Evolutionary conservation across 1,140 invertebrate species (phyloP).

Genomic region (Reticulitermes speratus): DNA sequence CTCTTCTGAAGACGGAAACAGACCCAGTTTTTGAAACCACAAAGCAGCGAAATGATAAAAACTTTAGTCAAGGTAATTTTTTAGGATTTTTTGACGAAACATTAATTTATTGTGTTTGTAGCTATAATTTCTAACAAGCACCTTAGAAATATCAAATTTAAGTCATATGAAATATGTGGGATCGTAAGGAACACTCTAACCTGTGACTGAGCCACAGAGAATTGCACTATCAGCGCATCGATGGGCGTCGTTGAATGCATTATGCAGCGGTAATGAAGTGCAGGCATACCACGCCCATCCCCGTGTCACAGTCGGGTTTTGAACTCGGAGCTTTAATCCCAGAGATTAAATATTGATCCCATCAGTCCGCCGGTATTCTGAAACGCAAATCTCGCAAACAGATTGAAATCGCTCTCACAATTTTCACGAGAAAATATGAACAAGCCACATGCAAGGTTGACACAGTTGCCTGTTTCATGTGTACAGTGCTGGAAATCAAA

Average conservation of each 20-base stretch:
- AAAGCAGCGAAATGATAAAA: too few relatives aligned
- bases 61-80: too few relatives aligned
- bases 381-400: neutral
- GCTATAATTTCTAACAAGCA: too few relatives aligned
- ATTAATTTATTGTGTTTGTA: too few relatives aligned
- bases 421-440: neutral
- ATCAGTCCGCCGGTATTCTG: neutral
- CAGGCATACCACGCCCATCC: neutral
- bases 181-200: too few relatives aligned
- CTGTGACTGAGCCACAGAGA: neutral
- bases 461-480: neutral
- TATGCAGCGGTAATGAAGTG: neutral
- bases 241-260: neutral
- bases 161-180: too few relatives aligned
- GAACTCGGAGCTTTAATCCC: slow-evolving; percentile 6
- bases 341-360: slow-evolving; percentile 10
- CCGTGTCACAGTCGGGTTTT: neutral
- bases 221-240: neutral
- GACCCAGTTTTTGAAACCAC: too few relatives aligned
- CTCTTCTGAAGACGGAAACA: too few relatives aligned
- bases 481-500: neutral
- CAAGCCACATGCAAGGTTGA: neutral
- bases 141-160: too few relatives aligned
- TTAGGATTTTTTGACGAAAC: too few relatives aligned
- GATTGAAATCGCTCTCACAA: neutral